phyloP scores from a whole-genome alignment of 2,113 vertebrate species.

The Tonatia bakeri region DNA sequence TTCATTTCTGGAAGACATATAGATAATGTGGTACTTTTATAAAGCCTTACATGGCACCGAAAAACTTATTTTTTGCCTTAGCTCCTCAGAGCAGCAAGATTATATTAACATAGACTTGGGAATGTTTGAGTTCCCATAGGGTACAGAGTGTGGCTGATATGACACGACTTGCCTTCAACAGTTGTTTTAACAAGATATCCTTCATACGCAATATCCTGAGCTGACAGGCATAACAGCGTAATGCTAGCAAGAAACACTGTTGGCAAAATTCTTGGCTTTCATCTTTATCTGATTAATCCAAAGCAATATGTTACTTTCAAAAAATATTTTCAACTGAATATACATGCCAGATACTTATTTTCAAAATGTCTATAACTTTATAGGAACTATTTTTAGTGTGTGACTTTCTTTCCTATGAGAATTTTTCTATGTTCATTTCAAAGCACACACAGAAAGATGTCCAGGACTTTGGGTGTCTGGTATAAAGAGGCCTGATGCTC shows the following conservation, averaged over 20 bases:
- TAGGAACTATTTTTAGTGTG: constrained; percentile 25
- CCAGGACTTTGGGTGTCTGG: background rate
- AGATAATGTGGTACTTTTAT: constrained; percentile 75
- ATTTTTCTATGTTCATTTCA: background rate
- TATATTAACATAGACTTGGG: constrained; percentile 80
- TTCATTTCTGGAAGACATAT: constrained; percentile 78
- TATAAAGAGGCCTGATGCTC: background rate
- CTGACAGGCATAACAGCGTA: constrained; percentile 82
- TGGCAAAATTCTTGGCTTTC: constrained; percentile 83
- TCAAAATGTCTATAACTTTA: constrained; percentile 52
- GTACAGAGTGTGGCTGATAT: constrained; percentile 76
- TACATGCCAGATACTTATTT: constrained; percentile 67
- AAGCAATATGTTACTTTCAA: constrained; percentile 72
- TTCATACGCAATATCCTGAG: constrained; percentile 77
- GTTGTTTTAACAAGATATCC: constrained; percentile 85
- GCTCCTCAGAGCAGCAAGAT: constrained; percentile 74
- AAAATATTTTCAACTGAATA: constrained; percentile 74
- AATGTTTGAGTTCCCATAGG: constrained; percentile 79
- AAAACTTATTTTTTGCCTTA: constrained; percentile 68
- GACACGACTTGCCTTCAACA: constrained; percentile 81
- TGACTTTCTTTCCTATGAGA: background rate
- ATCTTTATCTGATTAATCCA: constrained; percentile 85
- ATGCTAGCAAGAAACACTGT: constrained; percentile 79
- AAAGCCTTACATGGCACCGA: constrained; percentile 71
- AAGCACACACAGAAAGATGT: background rate